Base-by-base conservation (phyloP, 2,888 invertebrate genomes). In the Heterodera filipjevi region DNA sequence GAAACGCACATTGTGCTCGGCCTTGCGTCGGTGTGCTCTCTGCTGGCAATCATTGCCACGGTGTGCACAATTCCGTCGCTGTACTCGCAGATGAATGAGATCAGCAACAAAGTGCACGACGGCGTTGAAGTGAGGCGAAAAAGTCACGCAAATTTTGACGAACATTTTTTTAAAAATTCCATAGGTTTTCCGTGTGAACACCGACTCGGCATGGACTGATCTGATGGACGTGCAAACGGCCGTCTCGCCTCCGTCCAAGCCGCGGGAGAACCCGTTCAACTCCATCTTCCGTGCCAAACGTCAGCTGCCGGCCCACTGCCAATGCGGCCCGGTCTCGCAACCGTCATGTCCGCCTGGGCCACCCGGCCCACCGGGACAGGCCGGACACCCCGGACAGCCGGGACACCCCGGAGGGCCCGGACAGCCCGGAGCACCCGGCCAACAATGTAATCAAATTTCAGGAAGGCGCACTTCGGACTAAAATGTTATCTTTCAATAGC, bases 161-260 rank as follows among this genome's bases (percentile, higher is more conserved):
- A 39, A n/a, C 53, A 53, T 53, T 53, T 53, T 53, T 59, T 59
- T 22, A 27, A 27, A 59, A 59, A n/a, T 59, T 22, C 59, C 59
- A 59, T 19, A 77, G 79, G 84, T 84, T 76, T 87, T 87, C 84
- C 87, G 87, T 66, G 86, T 86, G 64, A 86, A 88, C 78, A 88
- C 88, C 72, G 88, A 88, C 81, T 82, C 85, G 27, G 88, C 87
- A 66, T 88, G 88, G 88, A 86, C 84, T 73, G 85, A 88, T 77
- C 84, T 88, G 84, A 87, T 88, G 87, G 87, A 87, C 79, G 84
- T 88, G 78, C 88, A 88, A 78, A 81, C 89, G 79, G 78, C 83
- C 66, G 88, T 89, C 72, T 82, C 87, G 22, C 87, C 88, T 35
- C 88, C 88, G 68, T 79, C 85, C 75, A 85, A 85, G 82, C 88